Conservation (phyloP, 2,113 vertebrate genomes). For the Colistium nudipinnis region DNA sequence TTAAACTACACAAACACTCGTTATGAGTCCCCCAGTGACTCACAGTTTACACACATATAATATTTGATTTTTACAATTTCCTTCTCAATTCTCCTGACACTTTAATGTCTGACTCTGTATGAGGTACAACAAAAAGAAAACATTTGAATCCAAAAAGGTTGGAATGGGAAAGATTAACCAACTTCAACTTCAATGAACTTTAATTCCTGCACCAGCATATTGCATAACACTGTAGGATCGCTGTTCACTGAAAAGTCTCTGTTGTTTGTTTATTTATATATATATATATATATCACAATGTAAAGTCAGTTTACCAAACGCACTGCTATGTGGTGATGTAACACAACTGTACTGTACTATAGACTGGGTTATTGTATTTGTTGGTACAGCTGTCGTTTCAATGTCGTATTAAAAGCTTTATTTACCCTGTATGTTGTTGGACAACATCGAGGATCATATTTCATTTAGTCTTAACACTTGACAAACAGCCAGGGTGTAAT, state of each 20-base stretch:
- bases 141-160: not conserved
- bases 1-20: conserved; percentile 5
- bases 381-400: not conserved
- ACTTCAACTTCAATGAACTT: not conserved
- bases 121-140: too few species aligned
- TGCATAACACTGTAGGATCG: conserved; percentile 6
- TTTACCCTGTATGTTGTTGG: not conserved
- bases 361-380: not conserved
- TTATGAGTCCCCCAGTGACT: not conserved
- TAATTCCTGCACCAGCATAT: not conserved
- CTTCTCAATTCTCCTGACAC: too few species aligned
- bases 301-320: not conserved
- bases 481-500: not conserved
- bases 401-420: not conserved
- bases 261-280: not conserved
- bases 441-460: not conserved
- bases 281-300: not conserved
- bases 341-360: not conserved
- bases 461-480: not conserved
- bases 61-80: too few species aligned
- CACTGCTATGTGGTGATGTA: not conserved
- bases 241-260: conserved; percentile 21
- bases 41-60: not conserved
- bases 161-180: not conserved
- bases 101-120: too few species aligned